Conservation (phyloP, 2,888 invertebrate species). For the Hofmannophila pseudospretella region DNA sequence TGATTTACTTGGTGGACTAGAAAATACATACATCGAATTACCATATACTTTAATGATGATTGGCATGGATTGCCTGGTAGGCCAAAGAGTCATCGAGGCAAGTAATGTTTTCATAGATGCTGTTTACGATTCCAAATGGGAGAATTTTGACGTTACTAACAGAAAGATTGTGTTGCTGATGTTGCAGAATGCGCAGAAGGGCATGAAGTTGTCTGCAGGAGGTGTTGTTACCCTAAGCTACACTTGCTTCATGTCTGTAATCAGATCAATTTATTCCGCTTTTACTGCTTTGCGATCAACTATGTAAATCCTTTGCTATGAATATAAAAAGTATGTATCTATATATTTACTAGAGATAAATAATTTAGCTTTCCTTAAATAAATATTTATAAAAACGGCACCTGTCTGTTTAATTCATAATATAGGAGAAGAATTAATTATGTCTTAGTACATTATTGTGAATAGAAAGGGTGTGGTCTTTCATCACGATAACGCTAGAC, state of each 20-base stretch:
- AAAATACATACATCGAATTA: constrained; percentile 38
- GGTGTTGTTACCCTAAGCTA: constrained; percentile 40
- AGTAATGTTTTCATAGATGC: constrained; percentile 36
- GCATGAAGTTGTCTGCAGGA: constrained; percentile 45
- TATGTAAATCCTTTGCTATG: constrained; percentile 10
- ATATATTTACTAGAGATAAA: too few species aligned
- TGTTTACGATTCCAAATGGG: constrained; percentile 52
- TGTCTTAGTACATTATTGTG: too few species aligned
- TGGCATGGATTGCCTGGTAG: constrained; percentile 44
- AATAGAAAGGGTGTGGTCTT: too few species aligned
- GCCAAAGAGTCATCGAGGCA: constrained; percentile 49
- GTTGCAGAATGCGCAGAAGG: constrained; percentile 45
- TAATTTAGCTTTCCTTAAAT: too few species aligned
- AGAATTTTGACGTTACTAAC: constrained; percentile 43
- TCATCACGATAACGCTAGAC: too few species aligned
- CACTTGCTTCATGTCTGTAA: constrained; percentile 39
- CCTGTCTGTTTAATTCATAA: too few species aligned
- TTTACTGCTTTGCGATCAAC: constrained; percentile 46
- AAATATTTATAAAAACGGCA: too few species aligned
- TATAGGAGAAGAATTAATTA: too few species aligned
- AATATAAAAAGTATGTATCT: too few species aligned
- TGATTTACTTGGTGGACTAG: constrained; percentile 35
- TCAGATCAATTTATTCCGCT: constrained; percentile 45
- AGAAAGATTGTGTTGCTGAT: constrained; percentile 44
- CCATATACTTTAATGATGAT: constrained; percentile 35